These are phyloP conservation scores for Cochlearius cochlearius DNA, from an alignment of 2,113 vertebrate genomes.

Conservation along the genomic window DNA sequence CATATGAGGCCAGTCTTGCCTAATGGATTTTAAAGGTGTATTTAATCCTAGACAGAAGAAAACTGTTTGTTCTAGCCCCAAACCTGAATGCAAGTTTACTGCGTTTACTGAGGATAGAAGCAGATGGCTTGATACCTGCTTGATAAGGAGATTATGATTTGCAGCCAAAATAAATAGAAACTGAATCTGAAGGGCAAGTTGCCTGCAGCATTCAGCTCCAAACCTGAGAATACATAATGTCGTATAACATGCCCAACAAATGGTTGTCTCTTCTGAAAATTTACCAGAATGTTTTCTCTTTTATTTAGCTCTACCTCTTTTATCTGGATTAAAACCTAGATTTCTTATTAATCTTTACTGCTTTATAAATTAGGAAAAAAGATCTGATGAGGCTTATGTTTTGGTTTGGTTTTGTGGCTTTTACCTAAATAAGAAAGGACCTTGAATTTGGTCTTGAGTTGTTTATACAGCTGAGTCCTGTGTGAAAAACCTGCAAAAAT, in stretches of 20 bases:
- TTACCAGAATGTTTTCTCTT: neutral
- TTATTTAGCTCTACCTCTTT: neutral
- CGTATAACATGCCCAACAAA: neutral
- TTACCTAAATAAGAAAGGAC: neutral
- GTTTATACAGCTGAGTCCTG: neutral
- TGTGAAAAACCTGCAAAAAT: neutral
- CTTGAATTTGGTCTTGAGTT: neutral
- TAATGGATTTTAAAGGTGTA: neutral
- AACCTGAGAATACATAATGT: neutral
- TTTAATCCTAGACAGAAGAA: neutral
- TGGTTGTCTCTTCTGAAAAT: neutral
- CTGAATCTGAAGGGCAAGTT: slow-evolving; percentile 7
- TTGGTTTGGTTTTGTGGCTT: neutral
- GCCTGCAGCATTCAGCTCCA: neutral
- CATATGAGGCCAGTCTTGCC: neutral
- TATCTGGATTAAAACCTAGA: neutral
- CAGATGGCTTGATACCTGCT: slow-evolving; percentile 36
- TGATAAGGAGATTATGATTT: neutral
- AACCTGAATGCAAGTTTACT: neutral
- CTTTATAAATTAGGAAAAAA: neutral
- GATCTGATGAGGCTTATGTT: neutral
- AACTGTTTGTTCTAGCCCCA: neutral
- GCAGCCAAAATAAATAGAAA: slow-evolving; percentile 32
- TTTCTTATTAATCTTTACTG: neutral
- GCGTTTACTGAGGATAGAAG: neutral